Base-by-base conservation (phyloP, 1,140 invertebrate genomes). In the Anoplolepis gracilipes region DNA sequence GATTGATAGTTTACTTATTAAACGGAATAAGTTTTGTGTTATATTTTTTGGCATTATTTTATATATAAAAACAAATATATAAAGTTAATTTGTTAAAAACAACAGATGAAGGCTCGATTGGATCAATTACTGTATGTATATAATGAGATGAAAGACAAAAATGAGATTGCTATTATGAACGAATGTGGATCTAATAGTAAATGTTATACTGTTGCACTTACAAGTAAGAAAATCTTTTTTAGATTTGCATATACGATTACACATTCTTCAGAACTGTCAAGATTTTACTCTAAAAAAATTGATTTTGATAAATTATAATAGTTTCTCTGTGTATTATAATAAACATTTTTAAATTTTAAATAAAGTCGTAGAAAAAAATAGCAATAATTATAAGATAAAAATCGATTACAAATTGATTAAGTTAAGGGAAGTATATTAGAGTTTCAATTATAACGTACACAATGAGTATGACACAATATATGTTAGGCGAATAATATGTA, bases 161-260 rank as follows among this genome's bases (percentile, higher is more conserved):
- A 78, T 7, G 61, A 78, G 55, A 16, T 53, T 49, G 61, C 76
- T 53, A 78, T 78, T 7, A 53, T 78, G 53, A 2, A 78, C 11
- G n/a, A 49, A 36, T 53, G 67, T 36, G 42, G 7, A 10, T 67
- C 3, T 1, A 36, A 1, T 36, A 7, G 42, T 16, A 78, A 13
- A 53, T 30, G 61, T 36, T 53, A 25, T 28, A 49, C 61, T 0
- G 6, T 39, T 65, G 10, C 2, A 53, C 61, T 78, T 25, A 53
- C 13, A 78, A 25, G 76, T 78, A 67, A 67, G 46, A 33, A 0
- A 53, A 53, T 33, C 30, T 16, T 30, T 65, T 8, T 39, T 1
- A 39, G 6, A 64, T 1, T 3, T 64, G 1, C 5, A 33, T 5
- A n/a, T 42, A 22, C 7, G 1, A 3, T 25, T 19, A 62, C 2